phyloP scores from a whole-genome alignment of 2,797 vertebrate species.

The Hyperoplus immaculatus region DNA sequence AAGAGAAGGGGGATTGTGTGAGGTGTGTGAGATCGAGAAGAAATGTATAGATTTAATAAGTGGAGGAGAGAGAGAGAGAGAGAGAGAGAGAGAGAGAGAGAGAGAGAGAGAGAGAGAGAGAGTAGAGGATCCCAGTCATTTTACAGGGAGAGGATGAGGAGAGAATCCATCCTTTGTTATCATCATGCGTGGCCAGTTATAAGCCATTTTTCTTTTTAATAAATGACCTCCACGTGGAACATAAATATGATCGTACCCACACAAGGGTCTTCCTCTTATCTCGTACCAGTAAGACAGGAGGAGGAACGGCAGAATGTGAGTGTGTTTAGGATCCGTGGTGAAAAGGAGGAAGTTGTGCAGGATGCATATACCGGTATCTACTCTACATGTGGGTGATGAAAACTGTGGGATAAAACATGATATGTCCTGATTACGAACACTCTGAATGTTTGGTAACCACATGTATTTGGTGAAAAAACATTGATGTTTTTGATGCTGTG shows the following conservation, averaged over 20 bases:
- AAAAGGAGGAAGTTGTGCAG: conserved; percentile 24
- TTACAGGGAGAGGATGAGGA: conserved; percentile 24
- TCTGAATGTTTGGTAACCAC: too few relatives aligned
- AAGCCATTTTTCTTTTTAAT: conserved; percentile 65
- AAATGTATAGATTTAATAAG: conserved; percentile 42
- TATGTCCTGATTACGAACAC: background rate
- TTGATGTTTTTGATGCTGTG: too few relatives aligned
- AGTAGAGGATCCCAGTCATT: conserved; percentile 32
- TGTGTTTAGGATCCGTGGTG: conserved; percentile 22
- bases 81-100: background rate
- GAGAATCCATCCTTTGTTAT: conserved; percentile 53
- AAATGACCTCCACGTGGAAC: conserved; percentile 56
- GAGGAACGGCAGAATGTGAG: conserved; percentile 21
- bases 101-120: background rate
- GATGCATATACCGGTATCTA: background rate
- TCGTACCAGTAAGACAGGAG: conserved; percentile 48
- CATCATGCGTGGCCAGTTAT: conserved; percentile 60
- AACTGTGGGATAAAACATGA: conserved; percentile 7
- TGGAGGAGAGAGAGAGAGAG: background rate
- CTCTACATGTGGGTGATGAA: conserved; percentile 22
- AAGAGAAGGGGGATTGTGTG: conserved; percentile 21
- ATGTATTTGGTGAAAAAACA: too few relatives aligned
- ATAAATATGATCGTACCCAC: conserved; percentile 69
- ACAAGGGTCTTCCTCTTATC: conserved; percentile 67
- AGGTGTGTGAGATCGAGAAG: conserved; percentile 2